Evolutionary conservation across 2,797 vertebrate species (phyloP).

Genomic region (Clarias fuscus): DNA sequence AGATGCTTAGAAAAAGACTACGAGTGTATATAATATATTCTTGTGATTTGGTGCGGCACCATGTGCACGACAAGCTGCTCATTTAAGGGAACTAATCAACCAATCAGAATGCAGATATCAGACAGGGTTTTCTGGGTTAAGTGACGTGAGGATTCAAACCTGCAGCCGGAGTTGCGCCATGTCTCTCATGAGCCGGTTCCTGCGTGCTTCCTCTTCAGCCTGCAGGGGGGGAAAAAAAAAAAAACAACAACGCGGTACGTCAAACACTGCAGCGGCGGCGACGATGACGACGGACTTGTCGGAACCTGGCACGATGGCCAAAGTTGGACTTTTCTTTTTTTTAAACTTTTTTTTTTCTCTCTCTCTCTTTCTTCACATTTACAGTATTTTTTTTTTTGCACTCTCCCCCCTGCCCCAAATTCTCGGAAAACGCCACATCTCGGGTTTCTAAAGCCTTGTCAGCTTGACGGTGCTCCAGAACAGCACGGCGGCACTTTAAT

Average conservation of each 20-base stretch:
- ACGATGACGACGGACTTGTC: not conserved
- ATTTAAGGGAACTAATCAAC: not conserved
- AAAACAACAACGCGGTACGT: not conserved
- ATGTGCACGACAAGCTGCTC: no score
- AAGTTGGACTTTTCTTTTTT: not conserved
- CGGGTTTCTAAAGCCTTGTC: conserved; percentile 42
- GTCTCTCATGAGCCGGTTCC: conserved; percentile 95
- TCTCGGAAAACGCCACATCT: conserved; percentile 30
- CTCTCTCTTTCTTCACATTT: not conserved
- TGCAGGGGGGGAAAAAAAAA: conserved; percentile 53
- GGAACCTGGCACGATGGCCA: not conserved
- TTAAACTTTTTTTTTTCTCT: not conserved
- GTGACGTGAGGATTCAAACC: conserved; percentile 67
- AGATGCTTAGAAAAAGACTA: not conserved
- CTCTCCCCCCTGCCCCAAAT: not conserved
- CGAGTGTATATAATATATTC: no score
- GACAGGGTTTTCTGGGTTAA: not conserved
- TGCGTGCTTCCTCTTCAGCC: conserved; percentile 94
- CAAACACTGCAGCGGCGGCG: no score
- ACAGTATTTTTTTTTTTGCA: conserved; percentile 17
- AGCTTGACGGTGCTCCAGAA: conserved; percentile 48
- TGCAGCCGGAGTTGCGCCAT: conserved; percentile 97
- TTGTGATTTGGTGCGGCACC: not conserved
- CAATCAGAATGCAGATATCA: not conserved
- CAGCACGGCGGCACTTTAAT: conserved; percentile 58